Conservation (phyloP, 2,797 vertebrate species). For the Columba guinea region DNA sequence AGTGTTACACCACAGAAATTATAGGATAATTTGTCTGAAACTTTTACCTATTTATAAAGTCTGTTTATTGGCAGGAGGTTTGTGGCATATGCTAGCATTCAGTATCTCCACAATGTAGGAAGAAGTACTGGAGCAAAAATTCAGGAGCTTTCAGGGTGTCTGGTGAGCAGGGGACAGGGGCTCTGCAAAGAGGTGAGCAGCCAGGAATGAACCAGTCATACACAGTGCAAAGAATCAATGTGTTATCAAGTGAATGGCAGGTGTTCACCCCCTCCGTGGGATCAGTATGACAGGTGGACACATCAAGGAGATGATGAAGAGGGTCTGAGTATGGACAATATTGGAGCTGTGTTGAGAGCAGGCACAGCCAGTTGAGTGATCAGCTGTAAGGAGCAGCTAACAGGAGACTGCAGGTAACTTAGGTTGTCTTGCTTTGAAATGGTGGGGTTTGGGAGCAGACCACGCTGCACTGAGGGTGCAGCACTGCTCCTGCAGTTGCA, state of each 20-base stretch:
- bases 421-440: background rate
- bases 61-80: constrained; percentile 10
- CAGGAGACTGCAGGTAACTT: background rate
- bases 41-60: constrained; percentile 57
- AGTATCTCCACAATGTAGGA: background rate
- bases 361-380: background rate
- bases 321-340: background rate
- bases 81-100: constrained; percentile 2
- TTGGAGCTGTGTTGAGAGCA: background rate
- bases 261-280: background rate
- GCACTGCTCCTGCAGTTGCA: background rate
- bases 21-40: constrained; percentile 55
- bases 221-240: background rate
- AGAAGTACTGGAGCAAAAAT: background rate
- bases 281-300: background rate
- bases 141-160: background rate
- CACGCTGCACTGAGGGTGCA: background rate
- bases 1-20: constrained; percentile 22
- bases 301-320: background rate
- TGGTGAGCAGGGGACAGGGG: background rate
- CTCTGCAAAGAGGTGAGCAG: background rate
- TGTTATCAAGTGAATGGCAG: background rate
- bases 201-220: background rate
- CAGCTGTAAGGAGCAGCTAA: background rate
- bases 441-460: background rate